Percentiles rank a stretch among this genome's conserved stretches.
Evolutionary conservation across 2,888 invertebrate species (phyloP).

Genomic region (Platerodrilus igneus): DNA sequence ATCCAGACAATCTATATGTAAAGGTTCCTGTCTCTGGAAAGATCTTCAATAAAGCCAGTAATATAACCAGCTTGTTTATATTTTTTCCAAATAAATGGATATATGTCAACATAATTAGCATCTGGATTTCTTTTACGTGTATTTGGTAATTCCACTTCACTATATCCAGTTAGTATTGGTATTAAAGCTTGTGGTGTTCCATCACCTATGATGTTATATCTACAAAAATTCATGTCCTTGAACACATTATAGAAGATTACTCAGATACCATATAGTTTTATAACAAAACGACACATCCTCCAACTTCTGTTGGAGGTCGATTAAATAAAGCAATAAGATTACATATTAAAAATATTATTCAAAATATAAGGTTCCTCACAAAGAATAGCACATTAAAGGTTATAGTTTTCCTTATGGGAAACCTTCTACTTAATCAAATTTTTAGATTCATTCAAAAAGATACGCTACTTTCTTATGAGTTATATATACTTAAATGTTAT

Average conservation of each 20-base stretch:
- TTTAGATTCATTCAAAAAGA: too few relatives aligned
- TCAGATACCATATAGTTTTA: background rate
- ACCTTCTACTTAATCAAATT: too few relatives aligned
- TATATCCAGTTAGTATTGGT: slow-evolving; percentile 80
- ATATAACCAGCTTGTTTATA: slow-evolving; percentile 66
- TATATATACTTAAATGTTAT: too few relatives aligned
- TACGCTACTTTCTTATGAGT: too few relatives aligned
- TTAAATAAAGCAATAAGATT: too few relatives aligned
- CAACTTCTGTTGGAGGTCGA: too few relatives aligned
- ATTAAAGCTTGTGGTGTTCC: slow-evolving; percentile 84
- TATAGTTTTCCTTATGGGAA: too few relatives aligned
- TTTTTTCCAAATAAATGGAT: slow-evolving; percentile 84
- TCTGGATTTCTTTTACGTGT: slow-evolving; percentile 65
- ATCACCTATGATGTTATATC: slow-evolving; percentile 78
- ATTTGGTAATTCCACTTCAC: slow-evolving; percentile 84
- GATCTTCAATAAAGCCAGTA: slow-evolving; percentile 85
- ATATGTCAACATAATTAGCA: slow-evolving; percentile 65
- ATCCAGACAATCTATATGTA: slow-evolving; percentile 85
- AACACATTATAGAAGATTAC: background rate
- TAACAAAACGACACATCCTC: too few relatives aligned
- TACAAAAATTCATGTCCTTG: too few relatives aligned
- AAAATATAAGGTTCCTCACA: too few relatives aligned
- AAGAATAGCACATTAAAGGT: too few relatives aligned
- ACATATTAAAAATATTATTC: too few relatives aligned
- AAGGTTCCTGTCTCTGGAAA: slow-evolving; percentile 81